These are phyloP conservation scores for Emydocephalus ijimae DNA, from an alignment of 2,113 vertebrate genomes.

Conservation along the genomic window DNA sequence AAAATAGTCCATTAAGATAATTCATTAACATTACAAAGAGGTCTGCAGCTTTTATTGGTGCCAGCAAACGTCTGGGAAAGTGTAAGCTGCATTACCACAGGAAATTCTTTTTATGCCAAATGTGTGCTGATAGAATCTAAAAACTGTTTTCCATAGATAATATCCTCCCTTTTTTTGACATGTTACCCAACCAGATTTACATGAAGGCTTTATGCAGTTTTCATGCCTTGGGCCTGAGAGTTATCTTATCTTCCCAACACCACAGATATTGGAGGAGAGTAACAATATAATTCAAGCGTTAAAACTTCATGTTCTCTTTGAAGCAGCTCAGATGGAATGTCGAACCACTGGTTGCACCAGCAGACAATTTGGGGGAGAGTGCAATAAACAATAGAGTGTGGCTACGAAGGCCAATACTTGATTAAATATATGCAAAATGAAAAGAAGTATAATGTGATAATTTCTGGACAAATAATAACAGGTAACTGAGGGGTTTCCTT, in stretches of 20 bases:
- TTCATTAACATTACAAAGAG: slow-evolving; percentile 69
- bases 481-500: slow-evolving; percentile 37
- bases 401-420: slow-evolving; percentile 48
- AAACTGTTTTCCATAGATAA: slow-evolving; percentile 63
- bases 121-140: slow-evolving; percentile 59
- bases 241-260: slow-evolving; percentile 41
- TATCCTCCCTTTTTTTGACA: slow-evolving; percentile 46
- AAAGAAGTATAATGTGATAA: slow-evolving; percentile 42
- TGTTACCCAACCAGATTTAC: slow-evolving; percentile 63
- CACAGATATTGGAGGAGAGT: slow-evolving; percentile 33
- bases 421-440: slow-evolving; percentile 60
- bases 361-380: slow-evolving; percentile 31
- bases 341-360: slow-evolving; percentile 50
- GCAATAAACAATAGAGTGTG: slow-evolving; percentile 46
- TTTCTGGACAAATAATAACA: slow-evolving; percentile 54
- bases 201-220: slow-evolving; percentile 55
- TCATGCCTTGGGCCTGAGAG: slow-evolving; percentile 35
- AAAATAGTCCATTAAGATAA: slow-evolving; percentile 72
- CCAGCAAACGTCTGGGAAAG: slow-evolving; percentile 53
- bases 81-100: slow-evolving; percentile 58
- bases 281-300: slow-evolving; percentile 56
- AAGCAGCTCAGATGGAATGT: slow-evolving; percentile 59
- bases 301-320: slow-evolving; percentile 53
- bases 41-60: slow-evolving; percentile 55
- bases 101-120: slow-evolving; percentile 60